phyloP scores from a whole-genome alignment of 2,888 invertebrate genomes.

The Acronicta aceris region DNA sequence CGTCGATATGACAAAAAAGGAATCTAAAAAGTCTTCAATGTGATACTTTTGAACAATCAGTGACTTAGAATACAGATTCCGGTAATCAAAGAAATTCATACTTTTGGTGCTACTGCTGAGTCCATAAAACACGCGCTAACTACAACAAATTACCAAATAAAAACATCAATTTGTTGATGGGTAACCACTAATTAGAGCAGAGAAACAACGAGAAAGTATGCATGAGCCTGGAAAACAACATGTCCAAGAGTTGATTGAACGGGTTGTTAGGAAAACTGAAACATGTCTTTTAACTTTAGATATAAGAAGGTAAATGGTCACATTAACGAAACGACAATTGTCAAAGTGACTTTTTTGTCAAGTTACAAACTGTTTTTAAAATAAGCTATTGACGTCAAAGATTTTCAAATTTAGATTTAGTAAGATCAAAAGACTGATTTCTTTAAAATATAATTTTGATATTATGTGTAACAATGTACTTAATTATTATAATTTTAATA shows the following conservation, averaged over 20 bases:
- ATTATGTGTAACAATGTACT: slow-evolving; percentile 10
- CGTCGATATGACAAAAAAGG: slow-evolving; percentile 31
- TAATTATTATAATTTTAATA: no score
- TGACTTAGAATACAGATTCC: slow-evolving; percentile 9
- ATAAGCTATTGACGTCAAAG: slow-evolving; percentile 35
- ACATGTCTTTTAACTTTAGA: slow-evolving; percentile 52
- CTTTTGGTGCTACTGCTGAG: slow-evolving; percentile 23
- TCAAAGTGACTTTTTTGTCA: slow-evolving; percentile 29
- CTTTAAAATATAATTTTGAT: slow-evolving; percentile 15
- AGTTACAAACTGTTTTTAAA: slow-evolving; percentile 1
- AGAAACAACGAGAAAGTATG: slow-evolving; percentile 49
- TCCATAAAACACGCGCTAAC: slow-evolving; percentile 48
- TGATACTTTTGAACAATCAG: slow-evolving; percentile 15
- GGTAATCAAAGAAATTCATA: slow-evolving; percentile 9
- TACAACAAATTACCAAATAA: slow-evolving; percentile 23
- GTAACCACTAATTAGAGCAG: slow-evolving; percentile 47
- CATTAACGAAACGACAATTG: slow-evolving; percentile 18
- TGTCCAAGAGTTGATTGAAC: slow-evolving; percentile 46
- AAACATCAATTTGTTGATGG: slow-evolving; percentile 41
- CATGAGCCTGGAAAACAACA: slow-evolving; percentile 33
- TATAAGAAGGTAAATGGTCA: slow-evolving; percentile 43
- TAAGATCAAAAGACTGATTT: slow-evolving; percentile 53
- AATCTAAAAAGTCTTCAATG: slow-evolving; percentile 32
- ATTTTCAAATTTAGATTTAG: slow-evolving; percentile 19
- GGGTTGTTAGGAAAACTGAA: slow-evolving; percentile 42